Conservation (phyloP, 2,888 invertebrate species). For the Conistra vaccinii region DNA sequence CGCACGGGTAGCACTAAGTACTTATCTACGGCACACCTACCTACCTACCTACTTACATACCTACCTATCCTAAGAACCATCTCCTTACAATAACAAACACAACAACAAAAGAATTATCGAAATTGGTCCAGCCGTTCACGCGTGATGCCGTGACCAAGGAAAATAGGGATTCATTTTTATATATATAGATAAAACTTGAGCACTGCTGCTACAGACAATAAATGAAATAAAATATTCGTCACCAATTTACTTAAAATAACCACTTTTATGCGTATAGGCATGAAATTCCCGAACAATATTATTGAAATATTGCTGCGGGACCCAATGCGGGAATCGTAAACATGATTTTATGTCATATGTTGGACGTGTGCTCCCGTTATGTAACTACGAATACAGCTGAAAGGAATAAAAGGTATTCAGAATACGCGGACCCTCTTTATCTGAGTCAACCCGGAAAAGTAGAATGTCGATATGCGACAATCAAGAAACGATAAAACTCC, state of each 20-base stretch:
- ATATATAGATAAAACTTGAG: no score
- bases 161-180: no score
- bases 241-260: slow-evolving; percentile 30
- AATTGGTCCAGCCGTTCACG: no score
- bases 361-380: slow-evolving; percentile 26
- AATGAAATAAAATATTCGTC: background rate
- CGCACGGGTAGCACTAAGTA: no score
- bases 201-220: no score
- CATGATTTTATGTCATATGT: slow-evolving; percentile 50
- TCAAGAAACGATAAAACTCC: slow-evolving; percentile 37
- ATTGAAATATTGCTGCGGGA: slow-evolving; percentile 31
- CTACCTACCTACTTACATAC: no score
- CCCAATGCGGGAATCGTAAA: slow-evolving; percentile 61
- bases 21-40: no score
- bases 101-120: no score
- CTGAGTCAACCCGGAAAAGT: slow-evolving; percentile 20
- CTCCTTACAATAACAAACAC: no score
- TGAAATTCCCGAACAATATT: slow-evolving; percentile 36
- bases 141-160: no score
- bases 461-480: slow-evolving; percentile 19
- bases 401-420: slow-evolving; percentile 33
- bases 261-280: slow-evolving; percentile 12
- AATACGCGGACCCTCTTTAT: slow-evolving; percentile 19
- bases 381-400: slow-evolving; percentile 29
- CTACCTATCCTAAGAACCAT: no score